Evolutionary conservation across 2,888 invertebrate genomes (phyloP).

Genomic region (Gnatocerus cornutus): DNA sequence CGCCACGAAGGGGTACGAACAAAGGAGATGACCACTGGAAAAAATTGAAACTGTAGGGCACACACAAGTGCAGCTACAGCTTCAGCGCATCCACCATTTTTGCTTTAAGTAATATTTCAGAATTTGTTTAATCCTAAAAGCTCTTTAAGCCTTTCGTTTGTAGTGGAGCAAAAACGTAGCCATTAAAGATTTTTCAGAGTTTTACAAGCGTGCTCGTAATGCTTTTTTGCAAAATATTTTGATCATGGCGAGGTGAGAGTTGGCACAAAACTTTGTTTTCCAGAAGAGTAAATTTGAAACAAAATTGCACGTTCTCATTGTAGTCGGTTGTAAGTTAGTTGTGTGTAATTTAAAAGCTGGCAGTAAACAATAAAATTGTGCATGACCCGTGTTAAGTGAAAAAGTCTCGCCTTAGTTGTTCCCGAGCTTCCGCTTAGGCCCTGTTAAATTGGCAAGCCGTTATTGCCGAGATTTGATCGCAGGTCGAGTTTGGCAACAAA

Average conservation of each 20-base stretch:
- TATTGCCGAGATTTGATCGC: slow-evolving; percentile 43
- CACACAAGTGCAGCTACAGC: too few species aligned
- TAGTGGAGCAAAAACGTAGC: too few species aligned
- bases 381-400: slow-evolving; percentile 23
- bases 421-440: slow-evolving; percentile 13
- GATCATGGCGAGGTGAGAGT: neutral
- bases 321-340: neutral
- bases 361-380: slow-evolving; percentile 11
- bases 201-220: too few species aligned
- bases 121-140: too few species aligned
- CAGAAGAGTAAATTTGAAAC: slow-evolving; percentile 1
- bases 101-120: too few species aligned
- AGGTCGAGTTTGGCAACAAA: slow-evolving; percentile 35
- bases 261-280: neutral
- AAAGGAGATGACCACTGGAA: slow-evolving; percentile 4
- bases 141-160: too few species aligned
- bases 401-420: slow-evolving; percentile 9
- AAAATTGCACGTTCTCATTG: neutral
- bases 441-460: slow-evolving; percentile 14
- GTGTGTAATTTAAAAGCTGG: neutral
- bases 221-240: too few species aligned
- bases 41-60: neutral
- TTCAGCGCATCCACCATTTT: too few species aligned
- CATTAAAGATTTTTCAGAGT: too few species aligned
- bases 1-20: slow-evolving; percentile 7